Percentiles rank a stretch among this genome's conserved stretches.
Conservation (phyloP, 2,888 invertebrate genomes). For the Diplolepis rosae region DNA sequence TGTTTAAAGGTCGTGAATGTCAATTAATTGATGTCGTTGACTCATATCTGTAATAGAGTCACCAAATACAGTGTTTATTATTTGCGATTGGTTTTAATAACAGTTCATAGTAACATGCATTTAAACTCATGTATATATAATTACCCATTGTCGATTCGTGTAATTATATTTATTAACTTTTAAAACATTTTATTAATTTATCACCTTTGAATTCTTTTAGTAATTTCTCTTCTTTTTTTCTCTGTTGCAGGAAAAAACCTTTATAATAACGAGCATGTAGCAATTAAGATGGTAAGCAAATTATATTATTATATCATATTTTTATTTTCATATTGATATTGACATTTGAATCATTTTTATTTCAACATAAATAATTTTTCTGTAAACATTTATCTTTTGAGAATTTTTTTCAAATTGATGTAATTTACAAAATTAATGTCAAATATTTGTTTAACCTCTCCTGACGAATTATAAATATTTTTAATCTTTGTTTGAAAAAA, state of each 20-base stretch:
- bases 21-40: not conserved
- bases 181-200: not conserved
- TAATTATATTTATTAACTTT: not conserved
- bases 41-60: not conserved
- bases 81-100: not conserved
- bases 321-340: too few relatives aligned
- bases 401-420: too few relatives aligned
- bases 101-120: not conserved
- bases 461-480: too few relatives aligned
- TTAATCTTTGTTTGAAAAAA: too few relatives aligned
- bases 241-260: constrained; percentile 95
- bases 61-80: not conserved
- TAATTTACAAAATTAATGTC: too few relatives aligned
- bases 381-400: too few relatives aligned
- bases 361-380: too few relatives aligned
- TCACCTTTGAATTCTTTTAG: not conserved
- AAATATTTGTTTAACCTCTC: too few relatives aligned
- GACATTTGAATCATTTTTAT: too few relatives aligned
- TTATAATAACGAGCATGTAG: constrained; percentile 99
- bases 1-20: not conserved
- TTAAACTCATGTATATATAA: not conserved
- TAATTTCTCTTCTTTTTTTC: constrained; percentile 51
- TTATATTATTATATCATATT: constrained; percentile 36
- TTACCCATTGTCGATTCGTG: not conserved
- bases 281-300: constrained; percentile 93